phyloP scores from a whole-genome alignment of 2,113 vertebrate genomes.

The Carollia perspicillata region DNA sequence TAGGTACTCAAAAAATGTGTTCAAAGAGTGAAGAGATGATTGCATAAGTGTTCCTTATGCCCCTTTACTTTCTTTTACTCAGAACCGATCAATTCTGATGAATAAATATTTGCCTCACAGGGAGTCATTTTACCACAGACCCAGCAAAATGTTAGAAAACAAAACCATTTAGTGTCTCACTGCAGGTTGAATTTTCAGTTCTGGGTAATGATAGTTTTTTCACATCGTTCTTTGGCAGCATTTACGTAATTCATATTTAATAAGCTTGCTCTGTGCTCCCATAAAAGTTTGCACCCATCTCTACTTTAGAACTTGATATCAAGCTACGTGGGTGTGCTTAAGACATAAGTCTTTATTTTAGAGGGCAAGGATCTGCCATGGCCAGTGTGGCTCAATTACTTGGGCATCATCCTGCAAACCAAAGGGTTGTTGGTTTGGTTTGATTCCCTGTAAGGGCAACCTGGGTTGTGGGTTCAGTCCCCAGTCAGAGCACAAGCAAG shows the following conservation, averaged over 20 bases:
- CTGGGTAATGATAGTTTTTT: background rate
- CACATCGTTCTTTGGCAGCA: conserved; percentile 9
- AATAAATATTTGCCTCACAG: background rate
- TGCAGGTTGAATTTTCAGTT: conserved; percentile 16
- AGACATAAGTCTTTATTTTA: background rate
- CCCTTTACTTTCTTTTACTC: background rate
- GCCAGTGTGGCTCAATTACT: too few relatives aligned
- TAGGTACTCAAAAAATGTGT: background rate
- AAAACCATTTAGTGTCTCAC: background rate
- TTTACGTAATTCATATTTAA: conserved; percentile 5
- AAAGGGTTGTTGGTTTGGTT: too few relatives aligned
- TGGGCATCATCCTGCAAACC: too few relatives aligned
- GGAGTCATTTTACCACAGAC: conserved; percentile 24
- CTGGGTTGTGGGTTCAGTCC: too few relatives aligned
- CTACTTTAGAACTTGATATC: background rate
- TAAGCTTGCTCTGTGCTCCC: background rate
- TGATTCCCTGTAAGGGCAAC: too few relatives aligned
- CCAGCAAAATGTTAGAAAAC: background rate
- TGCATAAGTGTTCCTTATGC: background rate
- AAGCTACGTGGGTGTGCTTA: background rate
- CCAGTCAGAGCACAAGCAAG: too few relatives aligned
- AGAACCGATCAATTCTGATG: background rate
- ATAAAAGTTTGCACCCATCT: background rate
- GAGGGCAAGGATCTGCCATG: background rate
- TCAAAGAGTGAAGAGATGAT: background rate